phyloP scores from a whole-genome alignment of 2,113 vertebrate genomes.

The Capreolus pygargus region DNA sequence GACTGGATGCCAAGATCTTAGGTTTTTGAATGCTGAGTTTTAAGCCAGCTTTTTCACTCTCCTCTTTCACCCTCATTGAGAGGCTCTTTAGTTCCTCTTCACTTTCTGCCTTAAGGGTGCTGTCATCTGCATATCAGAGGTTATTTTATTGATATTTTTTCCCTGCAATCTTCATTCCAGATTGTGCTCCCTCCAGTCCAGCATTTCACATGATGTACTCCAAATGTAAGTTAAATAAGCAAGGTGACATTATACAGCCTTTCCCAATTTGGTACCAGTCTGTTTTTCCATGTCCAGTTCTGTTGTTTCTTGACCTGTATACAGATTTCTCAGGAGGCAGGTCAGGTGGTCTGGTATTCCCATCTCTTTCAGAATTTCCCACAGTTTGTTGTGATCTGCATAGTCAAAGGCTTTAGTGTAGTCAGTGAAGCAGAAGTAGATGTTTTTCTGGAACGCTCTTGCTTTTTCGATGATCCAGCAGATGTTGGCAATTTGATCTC shows the following conservation, averaged over 20 bases:
- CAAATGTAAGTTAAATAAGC: not conserved
- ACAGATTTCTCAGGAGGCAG: not conserved
- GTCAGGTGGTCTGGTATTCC: not conserved
- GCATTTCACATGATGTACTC: not conserved
- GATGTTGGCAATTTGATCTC: not conserved
- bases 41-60: not conserved
- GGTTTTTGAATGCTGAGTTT: not conserved
- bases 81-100: not conserved
- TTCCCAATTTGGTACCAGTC: not conserved
- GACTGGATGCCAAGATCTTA: not conserved
- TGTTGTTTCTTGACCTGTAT: not conserved
- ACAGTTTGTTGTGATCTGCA: not conserved
- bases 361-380: not conserved
- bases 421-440: not conserved
- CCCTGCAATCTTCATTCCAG: not conserved
- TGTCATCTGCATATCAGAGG: not conserved
- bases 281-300: not conserved
- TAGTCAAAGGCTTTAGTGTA: not conserved
- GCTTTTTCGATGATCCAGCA: not conserved
- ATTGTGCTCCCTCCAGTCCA: not conserved
- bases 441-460: not conserved
- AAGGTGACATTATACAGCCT: not conserved
- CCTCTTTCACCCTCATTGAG: not conserved
- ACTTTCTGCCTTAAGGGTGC: not conserved
- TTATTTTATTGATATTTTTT: not conserved